phyloP scores from a whole-genome alignment of 1,140 invertebrate genomes.

The Berghia stephanieae region DNA sequence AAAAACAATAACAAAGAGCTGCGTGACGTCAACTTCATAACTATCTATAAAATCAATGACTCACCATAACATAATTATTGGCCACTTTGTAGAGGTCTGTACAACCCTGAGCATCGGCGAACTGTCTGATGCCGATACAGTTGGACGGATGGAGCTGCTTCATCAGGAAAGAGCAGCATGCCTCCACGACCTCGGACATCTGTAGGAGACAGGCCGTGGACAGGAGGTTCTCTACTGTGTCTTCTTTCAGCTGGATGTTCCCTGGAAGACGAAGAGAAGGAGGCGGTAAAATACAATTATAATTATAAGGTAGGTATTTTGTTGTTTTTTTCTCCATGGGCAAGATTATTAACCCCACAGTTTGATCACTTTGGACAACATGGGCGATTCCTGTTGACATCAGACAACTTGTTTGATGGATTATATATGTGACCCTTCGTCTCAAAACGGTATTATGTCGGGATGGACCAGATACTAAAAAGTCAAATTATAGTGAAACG shows the following conservation, averaged over 20 bases:
- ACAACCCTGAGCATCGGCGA: constrained; percentile 90
- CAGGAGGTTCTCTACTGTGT: constrained; percentile 82
- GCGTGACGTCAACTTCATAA: no score
- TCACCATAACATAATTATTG: constrained; percentile 67
- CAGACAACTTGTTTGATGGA: no score
- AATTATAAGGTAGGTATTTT: no score
- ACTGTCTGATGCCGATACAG: constrained; percentile 90
- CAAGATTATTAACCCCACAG: no score
- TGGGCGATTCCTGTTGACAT: no score
- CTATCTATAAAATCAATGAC: constrained; percentile 18
- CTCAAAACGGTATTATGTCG: no score
- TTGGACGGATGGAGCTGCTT: constrained; percentile 94
- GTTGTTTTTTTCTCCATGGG: no score
- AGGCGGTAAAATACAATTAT: neutral
- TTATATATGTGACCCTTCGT: no score
- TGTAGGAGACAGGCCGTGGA: constrained; percentile 88
- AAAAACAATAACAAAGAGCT: no score
- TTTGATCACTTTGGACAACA: no score
- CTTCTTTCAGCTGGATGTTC: constrained; percentile 74
- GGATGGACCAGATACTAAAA: no score
- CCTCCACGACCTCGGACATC: constrained; percentile 85
- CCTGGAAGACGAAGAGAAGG: constrained; percentile 62
- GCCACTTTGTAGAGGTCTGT: constrained; percentile 80
- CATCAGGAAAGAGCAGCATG: constrained; percentile 88
- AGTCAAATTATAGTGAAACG: no score